A percentile compares a stretch with the other conserved stretches of the same genome.
Evolutionary conservation across 2,888 invertebrate genomes (phyloP).

Genomic region (Callosobruchus maculatus): DNA sequence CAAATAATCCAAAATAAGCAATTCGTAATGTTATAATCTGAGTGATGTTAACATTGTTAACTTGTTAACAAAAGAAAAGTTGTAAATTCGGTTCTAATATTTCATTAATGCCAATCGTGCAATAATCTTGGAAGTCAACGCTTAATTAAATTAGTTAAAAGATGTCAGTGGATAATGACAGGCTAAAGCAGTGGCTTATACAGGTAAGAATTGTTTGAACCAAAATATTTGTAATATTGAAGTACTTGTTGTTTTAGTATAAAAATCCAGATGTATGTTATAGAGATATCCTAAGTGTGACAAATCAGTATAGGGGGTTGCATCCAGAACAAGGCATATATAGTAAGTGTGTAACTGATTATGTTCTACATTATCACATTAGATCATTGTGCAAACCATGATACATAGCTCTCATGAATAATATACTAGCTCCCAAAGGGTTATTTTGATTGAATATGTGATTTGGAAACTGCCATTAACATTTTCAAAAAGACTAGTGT

Average conservation of each 20-base stretch:
- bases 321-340: constrained; percentile 63
- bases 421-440: too few relatives aligned
- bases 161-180: constrained; percentile 45
- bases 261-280: constrained; percentile 64
- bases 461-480: too few relatives aligned
- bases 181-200: constrained; percentile 52
- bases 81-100: not conserved
- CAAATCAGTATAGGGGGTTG: constrained; percentile 64
- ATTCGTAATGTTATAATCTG: not conserved
- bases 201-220: constrained; percentile 43
- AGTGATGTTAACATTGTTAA: too few relatives aligned
- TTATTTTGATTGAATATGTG: too few relatives aligned
- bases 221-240: not conserved
- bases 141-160: not conserved
- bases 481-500: too few relatives aligned
- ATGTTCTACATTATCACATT: too few relatives aligned
- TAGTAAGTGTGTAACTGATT: constrained; percentile 54
- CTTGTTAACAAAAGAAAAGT: not conserved
- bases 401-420: too few relatives aligned
- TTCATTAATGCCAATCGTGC: not conserved
- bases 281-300: constrained; percentile 64
- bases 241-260: constrained; percentile 55
- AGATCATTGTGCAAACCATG: too few relatives aligned
- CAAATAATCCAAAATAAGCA: not conserved
- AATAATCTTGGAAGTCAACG: not conserved